These are phyloP conservation scores for Orbicella faveolata DNA, from an alignment of 64 coral and sea anemone genomes.

Conservation along the genomic window DNA sequence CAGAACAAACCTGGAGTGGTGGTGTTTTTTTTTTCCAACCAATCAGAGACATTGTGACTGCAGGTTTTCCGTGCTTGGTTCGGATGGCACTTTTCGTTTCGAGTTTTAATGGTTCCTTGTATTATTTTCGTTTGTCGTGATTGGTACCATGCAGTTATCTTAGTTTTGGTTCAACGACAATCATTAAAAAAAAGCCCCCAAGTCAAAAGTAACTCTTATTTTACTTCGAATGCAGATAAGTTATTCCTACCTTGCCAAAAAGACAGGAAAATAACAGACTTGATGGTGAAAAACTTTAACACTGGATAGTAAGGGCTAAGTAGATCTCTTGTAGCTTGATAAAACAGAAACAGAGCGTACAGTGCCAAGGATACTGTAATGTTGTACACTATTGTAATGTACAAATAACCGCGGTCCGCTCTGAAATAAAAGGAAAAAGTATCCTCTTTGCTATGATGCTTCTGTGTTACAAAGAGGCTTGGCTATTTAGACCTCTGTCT, in stretches of 20 bases:
- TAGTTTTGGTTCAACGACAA: too few species aligned
- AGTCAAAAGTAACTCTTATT: too few species aligned
- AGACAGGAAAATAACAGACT: conserved; percentile 94
- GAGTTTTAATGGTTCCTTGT: too few species aligned
- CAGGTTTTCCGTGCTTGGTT: too few species aligned
- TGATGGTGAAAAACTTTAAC: conserved; percentile 97
- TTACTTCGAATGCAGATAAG: not conserved
- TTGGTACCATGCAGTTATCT: too few species aligned
- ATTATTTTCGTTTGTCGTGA: too few species aligned
- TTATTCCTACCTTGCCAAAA: conserved; percentile 94
- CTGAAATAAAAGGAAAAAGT: conserved; percentile 52
- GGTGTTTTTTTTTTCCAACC: too few species aligned
- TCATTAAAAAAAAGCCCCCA: too few species aligned
- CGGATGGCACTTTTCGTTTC: too few species aligned
- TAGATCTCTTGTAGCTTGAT: conserved; percentile 92
- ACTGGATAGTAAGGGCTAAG: conserved; percentile 94
- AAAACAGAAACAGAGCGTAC: conserved; percentile 95
- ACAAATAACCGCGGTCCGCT: conserved; percentile 92
- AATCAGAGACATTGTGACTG: too few species aligned
- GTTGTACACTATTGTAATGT: conserved; percentile 95
- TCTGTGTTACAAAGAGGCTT: not conserved
- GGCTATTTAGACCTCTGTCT: too few species aligned
- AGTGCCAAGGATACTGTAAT: conserved; percentile 88
- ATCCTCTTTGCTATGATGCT: not conserved
- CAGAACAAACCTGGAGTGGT: too few species aligned